Conservation (phyloP, 37 sponge, comb jelly and placozoan genomes). For the Hexactinellida sp. region DNA sequence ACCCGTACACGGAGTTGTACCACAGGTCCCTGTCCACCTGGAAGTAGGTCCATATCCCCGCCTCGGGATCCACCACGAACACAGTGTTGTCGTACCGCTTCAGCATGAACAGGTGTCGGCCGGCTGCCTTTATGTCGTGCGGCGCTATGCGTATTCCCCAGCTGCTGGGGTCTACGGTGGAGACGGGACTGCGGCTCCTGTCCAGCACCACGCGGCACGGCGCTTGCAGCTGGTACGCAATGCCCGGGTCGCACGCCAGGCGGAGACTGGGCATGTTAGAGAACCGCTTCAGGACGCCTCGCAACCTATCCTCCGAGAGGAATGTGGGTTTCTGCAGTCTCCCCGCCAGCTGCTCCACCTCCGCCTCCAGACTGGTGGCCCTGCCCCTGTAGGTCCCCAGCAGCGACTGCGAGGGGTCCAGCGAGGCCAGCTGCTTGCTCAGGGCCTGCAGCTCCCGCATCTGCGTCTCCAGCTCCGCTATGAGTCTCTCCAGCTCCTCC, state of each 20-base stretch:
- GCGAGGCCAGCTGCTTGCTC: background rate
- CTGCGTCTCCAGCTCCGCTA: background rate
- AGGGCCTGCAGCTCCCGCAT: background rate
- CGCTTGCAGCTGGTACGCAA: background rate
- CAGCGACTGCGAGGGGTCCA: background rate
- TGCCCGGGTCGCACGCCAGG: background rate
- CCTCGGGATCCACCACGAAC: background rate
- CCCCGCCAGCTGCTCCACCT: background rate
- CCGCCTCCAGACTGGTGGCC: background rate
- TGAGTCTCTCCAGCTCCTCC: background rate
- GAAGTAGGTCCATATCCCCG: background rate
- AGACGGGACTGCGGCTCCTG: background rate
- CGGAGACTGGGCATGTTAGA: background rate
- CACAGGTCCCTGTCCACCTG: background rate
- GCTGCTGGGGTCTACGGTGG: background rate
- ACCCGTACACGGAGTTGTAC: background rate
- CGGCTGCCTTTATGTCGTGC: background rate
- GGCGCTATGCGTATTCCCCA: background rate
- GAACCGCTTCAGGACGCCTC: background rate
- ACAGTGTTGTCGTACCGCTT: slow-evolving; percentile 1
- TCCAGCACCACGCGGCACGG: background rate
- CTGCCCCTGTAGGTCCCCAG: background rate
- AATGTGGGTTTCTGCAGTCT: background rate
- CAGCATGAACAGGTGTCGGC: background rate
- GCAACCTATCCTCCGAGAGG: background rate